These are phyloP conservation scores for Lycopodina hypogea DNA, from an alignment of 37 sponge, comb jelly and placozoan species.

Conservation along the genomic window DNA sequence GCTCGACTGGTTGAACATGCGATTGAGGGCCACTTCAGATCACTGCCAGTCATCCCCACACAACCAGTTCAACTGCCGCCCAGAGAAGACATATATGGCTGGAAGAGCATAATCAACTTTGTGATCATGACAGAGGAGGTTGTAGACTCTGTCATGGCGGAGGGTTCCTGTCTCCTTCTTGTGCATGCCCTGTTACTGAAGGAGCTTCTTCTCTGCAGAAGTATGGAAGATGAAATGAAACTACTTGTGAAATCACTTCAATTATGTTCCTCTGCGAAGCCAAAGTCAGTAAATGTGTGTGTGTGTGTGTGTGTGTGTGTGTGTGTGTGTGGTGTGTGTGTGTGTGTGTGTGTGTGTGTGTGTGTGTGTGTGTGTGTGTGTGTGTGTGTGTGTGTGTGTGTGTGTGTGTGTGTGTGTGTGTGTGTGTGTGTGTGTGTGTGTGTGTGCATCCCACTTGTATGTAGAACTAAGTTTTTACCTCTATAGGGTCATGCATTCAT, in stretches of 20 bases:
- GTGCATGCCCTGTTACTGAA: conserved; percentile 58
- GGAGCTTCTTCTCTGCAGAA: conserved; percentile 46
- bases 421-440: no score
- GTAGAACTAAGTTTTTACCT: no score
- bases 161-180: conserved; percentile 21
- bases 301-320: no score
- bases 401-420: no score
- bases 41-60: conserved; percentile 6
- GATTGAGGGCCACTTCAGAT: conserved; percentile 56
- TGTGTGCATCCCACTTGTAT: no score
- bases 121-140: conserved; percentile 48
- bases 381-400: no score
- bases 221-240: conserved; percentile 48
- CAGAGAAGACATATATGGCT: conserved; percentile 47
- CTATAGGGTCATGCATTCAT: no score
- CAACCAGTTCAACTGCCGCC: conserved; percentile 32
- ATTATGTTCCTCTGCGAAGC: conserved; percentile 68
- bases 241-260: conserved; percentile 33
- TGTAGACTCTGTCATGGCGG: conserved; percentile 19
- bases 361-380: no score
- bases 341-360: no score
- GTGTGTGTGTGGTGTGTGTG: no score
- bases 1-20: conserved; percentile 53
- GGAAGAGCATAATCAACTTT: conserved; percentile 38
- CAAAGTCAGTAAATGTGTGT: conserved; percentile 65